Evolutionary conservation across 30 jellyfish, hydroid and myxozoan species (phyloP).

Genomic region (Rhopilema esculentum): DNA sequence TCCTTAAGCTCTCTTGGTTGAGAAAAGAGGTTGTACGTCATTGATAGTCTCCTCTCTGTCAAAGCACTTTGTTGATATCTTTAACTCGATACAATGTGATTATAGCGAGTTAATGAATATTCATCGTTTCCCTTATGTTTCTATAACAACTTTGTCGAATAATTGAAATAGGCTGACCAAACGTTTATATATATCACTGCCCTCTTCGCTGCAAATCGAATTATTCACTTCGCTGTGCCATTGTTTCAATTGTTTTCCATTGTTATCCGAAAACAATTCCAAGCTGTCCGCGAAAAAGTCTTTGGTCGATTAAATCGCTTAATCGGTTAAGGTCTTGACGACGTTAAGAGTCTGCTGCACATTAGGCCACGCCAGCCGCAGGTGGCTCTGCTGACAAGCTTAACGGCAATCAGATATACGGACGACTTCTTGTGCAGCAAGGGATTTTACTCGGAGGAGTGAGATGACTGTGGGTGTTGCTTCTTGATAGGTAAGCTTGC

Average conservation of each 20-base stretch:
- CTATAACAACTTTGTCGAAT: neutral
- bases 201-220: neutral
- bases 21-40: neutral
- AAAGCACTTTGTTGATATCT: neutral
- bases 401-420: neutral
- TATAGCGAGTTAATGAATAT: neutral
- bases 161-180: neutral
- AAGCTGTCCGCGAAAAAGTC: neutral
- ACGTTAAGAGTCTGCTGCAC: neutral
- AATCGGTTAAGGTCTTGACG: slow-evolving; percentile 2
- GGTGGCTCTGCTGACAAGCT: neutral
- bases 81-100: neutral
- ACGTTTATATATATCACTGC: neutral
- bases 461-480: neutral
- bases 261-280: neutral
- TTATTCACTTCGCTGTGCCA: neutral
- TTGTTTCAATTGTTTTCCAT: neutral
- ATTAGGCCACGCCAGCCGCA: slow-evolving; percentile 36
- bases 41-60: neutral
- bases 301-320: neutral
- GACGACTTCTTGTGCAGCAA: neutral
- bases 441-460: neutral
- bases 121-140: neutral
- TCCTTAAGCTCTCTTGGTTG: neutral
- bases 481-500: neutral